Base-by-base conservation (phyloP, 2,113 vertebrate genomes). In the Urocolius indicus region DNA sequence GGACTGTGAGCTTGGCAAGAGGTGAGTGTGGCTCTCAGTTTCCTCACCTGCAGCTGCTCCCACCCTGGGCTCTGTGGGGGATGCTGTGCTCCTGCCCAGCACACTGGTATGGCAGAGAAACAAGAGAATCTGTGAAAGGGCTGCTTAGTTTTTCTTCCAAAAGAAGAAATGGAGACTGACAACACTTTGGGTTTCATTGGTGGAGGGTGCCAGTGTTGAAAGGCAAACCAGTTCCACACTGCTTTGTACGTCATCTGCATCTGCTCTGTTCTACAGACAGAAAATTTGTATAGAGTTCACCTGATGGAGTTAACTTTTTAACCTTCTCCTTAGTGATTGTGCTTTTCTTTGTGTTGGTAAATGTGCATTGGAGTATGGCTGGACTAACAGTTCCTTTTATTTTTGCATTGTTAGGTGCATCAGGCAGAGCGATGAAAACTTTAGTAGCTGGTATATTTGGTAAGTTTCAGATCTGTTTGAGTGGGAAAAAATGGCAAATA, bases 381-480 rank as follows among this genome's bases (percentile, higher is more conserved):
- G 82, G 36, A 32, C 51, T 87, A 52, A 73, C 87, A 81, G 10
- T 81, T 65, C 32, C 54, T 92, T 48, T 65, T 45, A 72, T 93
- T 91, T 90, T 93, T 89, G 11, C 85, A 83, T 92, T 74, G 74
- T 45, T 54, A 98, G 98, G 90, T 98, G 95, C 18, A 2, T 65
- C 12, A 36, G 54, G 78, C 96, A 94, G 66, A 94, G 75, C 0
- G 2, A 97, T 55, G 95, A 94, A 49, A 94, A 96, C 49, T 74
- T 95, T 11, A 95, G 74, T 72, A 95, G 34, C 88, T 98, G 97
- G 98, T 95, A 96, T 66, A 86, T 98, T 76, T 98, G 98, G 98
- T 98, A 97, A 98, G 98, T 69, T 77, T 85, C 72, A 84, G 77
- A 72, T 61, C 52, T 90, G 68, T 36, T 95, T 89, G 86, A 72